A percentile compares a stretch with the other conserved stretches of the same genome.
These are phyloP conservation scores for Plectropomus leopardus DNA, from an alignment of 2,113 vertebrate genomes.

Conservation along the genomic window DNA sequence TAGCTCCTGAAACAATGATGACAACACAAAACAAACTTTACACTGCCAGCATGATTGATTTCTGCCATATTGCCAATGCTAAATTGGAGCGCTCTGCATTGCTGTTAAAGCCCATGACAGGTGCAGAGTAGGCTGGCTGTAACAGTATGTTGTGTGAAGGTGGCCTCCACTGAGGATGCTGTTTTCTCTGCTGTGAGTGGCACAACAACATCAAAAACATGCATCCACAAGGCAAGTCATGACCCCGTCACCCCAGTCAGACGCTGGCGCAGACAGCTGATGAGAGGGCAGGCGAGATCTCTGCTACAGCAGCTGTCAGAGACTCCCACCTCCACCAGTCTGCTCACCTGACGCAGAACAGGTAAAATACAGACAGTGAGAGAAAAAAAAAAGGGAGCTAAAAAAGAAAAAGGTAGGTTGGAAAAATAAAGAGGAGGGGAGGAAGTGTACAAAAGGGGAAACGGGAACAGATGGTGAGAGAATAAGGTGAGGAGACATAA, in stretches of 20 bases:
- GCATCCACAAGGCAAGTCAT: slow-evolving; percentile 48
- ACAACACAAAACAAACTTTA: slow-evolving; percentile 20
- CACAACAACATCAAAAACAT: slow-evolving; percentile 76
- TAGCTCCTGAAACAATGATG: background rate
- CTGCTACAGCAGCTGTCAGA: slow-evolving; percentile 58
- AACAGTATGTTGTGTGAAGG: slow-evolving; percentile 30
- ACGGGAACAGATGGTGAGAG: slow-evolving; percentile 30
- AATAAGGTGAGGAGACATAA: slow-evolving; percentile 6
- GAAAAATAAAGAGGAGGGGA: slow-evolving; percentile 17
- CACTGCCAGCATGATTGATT: background rate
- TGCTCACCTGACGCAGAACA: slow-evolving; percentile 41
- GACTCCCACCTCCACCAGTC: slow-evolving; percentile 35
- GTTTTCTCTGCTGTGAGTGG: slow-evolving; percentile 60
- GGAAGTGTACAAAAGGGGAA: slow-evolving; percentile 18
- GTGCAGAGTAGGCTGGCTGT: slow-evolving; percentile 11
- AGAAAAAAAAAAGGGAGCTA: slow-evolving; percentile 15
- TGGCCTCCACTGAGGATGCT: slow-evolving; percentile 21
- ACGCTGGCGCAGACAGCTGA: slow-evolving; percentile 63
- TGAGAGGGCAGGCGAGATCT: slow-evolving; percentile 7
- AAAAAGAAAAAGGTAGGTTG: background rate
- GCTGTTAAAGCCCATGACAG: slow-evolving; percentile 19
- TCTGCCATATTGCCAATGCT: background rate
- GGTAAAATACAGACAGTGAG: slow-evolving; percentile 18
- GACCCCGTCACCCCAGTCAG: slow-evolving; percentile 62
- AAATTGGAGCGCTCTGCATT: slow-evolving; percentile 17